phyloP scores from a whole-genome alignment of 2,797 vertebrate species.

The Sparus aurata region DNA sequence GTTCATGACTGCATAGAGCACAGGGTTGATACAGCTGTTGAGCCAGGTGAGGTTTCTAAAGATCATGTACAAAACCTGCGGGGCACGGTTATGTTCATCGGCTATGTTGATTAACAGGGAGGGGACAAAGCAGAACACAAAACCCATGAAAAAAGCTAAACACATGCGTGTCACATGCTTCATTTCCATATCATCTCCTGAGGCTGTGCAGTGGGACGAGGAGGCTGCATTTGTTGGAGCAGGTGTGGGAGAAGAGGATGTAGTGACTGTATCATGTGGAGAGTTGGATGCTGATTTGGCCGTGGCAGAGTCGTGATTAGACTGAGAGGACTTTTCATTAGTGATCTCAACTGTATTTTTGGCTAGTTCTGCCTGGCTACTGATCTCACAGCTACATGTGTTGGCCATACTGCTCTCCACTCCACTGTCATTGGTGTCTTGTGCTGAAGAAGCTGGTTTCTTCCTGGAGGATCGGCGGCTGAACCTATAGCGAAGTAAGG shows the following conservation, averaged over 20 bases:
- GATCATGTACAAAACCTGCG: conserved; percentile 87
- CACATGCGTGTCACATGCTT: conserved; percentile 90
- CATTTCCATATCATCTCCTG: conserved; percentile 85
- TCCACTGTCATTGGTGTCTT: conserved; percentile 72
- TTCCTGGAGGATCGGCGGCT: not conserved
- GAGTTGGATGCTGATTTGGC: no score
- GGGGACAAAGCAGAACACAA: conserved; percentile 86
- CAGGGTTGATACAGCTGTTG: conserved; percentile 91
- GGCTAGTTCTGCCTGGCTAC: not conserved
- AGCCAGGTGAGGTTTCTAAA: conserved; percentile 92
- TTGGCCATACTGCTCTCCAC: conserved; percentile 5
- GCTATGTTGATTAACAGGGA: conserved; percentile 88
- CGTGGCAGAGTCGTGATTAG: no score
- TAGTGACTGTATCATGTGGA: no score
- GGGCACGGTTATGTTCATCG: conserved; percentile 80
- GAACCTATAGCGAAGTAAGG: conserved; percentile 85
- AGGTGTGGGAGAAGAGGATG: no score
- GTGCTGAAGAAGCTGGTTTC: conserved; percentile 15
- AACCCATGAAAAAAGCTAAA: conserved; percentile 88
- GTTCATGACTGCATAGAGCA: conserved; percentile 90
- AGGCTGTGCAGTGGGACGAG: conserved; percentile 8
- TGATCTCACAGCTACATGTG: conserved; percentile 53
- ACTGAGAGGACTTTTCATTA: no score
- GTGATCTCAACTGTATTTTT: no score
- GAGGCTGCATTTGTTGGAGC: no score